These are phyloP conservation scores for Nerophis ophidion DNA, from an alignment of 2,113 vertebrate genomes.

Conservation along the genomic window DNA sequence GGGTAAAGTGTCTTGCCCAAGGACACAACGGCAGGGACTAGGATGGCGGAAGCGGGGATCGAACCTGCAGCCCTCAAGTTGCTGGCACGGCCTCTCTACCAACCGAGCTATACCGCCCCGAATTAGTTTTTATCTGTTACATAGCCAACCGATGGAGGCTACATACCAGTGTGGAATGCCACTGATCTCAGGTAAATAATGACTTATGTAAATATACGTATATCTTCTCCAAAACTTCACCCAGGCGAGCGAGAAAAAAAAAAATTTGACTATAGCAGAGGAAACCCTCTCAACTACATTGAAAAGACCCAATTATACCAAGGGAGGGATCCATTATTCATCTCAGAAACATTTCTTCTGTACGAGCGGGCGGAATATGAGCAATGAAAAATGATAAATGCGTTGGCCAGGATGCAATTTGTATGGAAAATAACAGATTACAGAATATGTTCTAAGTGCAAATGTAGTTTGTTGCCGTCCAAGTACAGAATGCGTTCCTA, in stretches of 20 bases:
- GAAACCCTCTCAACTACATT: conserved; percentile 60
- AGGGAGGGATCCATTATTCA: conserved; percentile 75
- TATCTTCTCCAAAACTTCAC: conserved; percentile 40
- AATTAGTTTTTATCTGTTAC: no score
- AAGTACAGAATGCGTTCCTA: conserved; percentile 62
- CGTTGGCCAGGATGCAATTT: conserved; percentile 76
- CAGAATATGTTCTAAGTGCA: conserved; percentile 78
- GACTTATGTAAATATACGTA: neutral
- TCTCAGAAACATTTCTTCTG: conserved; percentile 78
- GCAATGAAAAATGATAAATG: conserved; percentile 80
- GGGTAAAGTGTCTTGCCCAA: no score
- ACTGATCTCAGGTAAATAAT: neutral
- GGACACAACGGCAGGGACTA: no score
- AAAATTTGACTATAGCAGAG: conserved; percentile 24
- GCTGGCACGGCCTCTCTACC: no score
- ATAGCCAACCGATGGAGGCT: no score
- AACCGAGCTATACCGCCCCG: no score
- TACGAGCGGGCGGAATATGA: conserved; percentile 72
- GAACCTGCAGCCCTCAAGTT: no score
- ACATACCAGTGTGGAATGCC: no score
- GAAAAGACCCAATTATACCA: conserved; percentile 73
- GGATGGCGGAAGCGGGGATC: no score
- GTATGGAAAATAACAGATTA: conserved; percentile 82
- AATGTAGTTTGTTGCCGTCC: conserved; percentile 73
- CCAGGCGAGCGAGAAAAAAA: conserved; percentile 5